Evolutionary conservation across 1,140 invertebrate species (phyloP).

Genomic region (Drosophila nigrodunni): DNA sequence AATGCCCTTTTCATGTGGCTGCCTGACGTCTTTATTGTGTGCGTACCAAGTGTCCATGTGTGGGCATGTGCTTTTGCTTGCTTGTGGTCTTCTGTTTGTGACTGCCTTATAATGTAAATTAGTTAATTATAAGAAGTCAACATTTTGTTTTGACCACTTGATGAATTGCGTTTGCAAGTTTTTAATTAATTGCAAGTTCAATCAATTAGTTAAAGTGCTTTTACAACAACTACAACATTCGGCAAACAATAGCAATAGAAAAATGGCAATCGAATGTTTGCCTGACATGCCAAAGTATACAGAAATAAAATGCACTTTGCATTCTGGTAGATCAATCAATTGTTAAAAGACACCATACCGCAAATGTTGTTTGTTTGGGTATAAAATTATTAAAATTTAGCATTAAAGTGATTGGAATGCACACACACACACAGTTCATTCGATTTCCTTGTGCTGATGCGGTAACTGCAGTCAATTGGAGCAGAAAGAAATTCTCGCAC

Average conservation of each 20-base stretch:
- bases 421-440: not conserved
- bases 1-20: slow-evolving; percentile 19
- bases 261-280: slow-evolving; percentile 29
- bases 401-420: slow-evolving; percentile 15
- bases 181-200: slow-evolving; percentile 4
- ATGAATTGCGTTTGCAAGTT: slow-evolving; percentile 25
- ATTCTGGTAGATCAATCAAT: slow-evolving; percentile 11
- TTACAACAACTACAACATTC: not conserved
- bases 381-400: slow-evolving; percentile 6
- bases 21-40: not conserved
- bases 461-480: too few species aligned
- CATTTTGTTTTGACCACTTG: slow-evolving; percentile 19
- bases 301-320: not conserved
- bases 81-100: slow-evolving; percentile 3
- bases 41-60: not conserved
- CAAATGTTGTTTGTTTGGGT: slow-evolving; percentile 11
- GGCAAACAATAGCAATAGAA: not conserved
- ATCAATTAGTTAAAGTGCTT: slow-evolving; percentile 50
- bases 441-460: too few species aligned
- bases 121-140: slow-evolving; percentile 51
- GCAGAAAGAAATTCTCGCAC: too few species aligned
- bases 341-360: not conserved
- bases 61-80: not conserved
- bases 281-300: slow-evolving; percentile 11
- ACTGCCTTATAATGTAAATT: slow-evolving; percentile 41